These are phyloP conservation scores for Drosophila mettleri DNA, from an alignment of 2,888 invertebrate genomes.

Conservation along the genomic window DNA sequence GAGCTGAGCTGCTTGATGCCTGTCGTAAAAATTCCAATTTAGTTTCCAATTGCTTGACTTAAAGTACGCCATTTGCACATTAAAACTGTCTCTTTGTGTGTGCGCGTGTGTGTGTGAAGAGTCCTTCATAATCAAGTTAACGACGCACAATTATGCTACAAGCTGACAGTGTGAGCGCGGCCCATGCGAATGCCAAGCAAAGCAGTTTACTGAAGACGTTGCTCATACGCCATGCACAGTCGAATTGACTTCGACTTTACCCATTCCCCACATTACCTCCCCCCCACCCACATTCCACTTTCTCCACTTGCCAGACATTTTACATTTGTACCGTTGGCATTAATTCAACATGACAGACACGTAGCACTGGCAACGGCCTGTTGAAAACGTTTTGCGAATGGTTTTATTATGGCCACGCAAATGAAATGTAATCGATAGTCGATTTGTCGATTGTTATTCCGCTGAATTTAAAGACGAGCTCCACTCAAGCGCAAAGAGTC, in stretches of 20 bases:
- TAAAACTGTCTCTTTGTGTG: conserved; percentile 46
- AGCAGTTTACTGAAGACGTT: conserved; percentile 71
- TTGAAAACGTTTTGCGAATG: conserved; percentile 67
- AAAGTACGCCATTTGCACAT: conserved; percentile 77
- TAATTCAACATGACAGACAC: conserved; percentile 74
- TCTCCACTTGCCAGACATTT: conserved; percentile 32
- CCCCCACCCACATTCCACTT: no score
- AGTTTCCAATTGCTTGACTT: conserved; percentile 80
- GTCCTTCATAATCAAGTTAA: conserved; percentile 79
- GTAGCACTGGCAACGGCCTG: conserved; percentile 66
- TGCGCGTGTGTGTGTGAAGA: conserved; percentile 27
- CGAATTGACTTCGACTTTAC: conserved; percentile 4
- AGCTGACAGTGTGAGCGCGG: conserved; percentile 64
- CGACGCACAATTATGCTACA: conserved; percentile 79
- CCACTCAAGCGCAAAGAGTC: conserved; percentile 10
- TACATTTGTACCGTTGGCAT: conserved; percentile 43
- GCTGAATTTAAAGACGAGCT: conserved; percentile 35
- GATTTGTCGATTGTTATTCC: conserved; percentile 46
- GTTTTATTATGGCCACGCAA: conserved; percentile 68
- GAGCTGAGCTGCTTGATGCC: conserved; percentile 58
- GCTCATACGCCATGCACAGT: conserved; percentile 63
- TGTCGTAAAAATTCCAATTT: conserved; percentile 80
- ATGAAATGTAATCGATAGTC: conserved; percentile 69
- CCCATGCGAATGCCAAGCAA: conserved; percentile 67
- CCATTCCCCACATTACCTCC: not conserved